Conservation (phyloP, 2,113 vertebrate species). For the Halichoerus grypus region DNA sequence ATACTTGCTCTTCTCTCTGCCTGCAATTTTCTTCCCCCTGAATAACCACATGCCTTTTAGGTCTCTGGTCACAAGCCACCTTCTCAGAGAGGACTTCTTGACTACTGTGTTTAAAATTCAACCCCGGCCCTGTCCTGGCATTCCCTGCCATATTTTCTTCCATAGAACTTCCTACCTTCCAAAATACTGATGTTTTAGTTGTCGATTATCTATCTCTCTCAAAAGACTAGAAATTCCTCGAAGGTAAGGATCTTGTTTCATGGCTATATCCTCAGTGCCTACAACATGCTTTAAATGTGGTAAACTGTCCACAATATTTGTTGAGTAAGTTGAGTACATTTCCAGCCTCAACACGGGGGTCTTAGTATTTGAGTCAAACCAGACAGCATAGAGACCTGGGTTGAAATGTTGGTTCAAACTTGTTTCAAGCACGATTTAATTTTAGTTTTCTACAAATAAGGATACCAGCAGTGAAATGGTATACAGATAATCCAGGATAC, state of each 20-base stretch:
- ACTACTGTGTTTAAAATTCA: not conserved
- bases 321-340: not conserved
- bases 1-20: not conserved
- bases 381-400: not conserved
- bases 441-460: not conserved
- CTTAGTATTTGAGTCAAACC: not conserved
- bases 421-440: not conserved
- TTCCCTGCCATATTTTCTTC: not conserved
- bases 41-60: not conserved
- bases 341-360: not conserved
- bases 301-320: not conserved
- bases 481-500: not conserved
- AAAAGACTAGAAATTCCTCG: not conserved
- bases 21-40: not conserved
- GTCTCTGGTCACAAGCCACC: not conserved
- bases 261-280: too few relatives aligned
- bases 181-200: not conserved
- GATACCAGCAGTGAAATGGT: not conserved
- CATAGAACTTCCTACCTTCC: not conserved
- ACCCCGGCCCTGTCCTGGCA: not conserved
- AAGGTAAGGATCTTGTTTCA: not conserved
- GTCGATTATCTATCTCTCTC: not conserved
- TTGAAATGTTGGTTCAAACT: not conserved
- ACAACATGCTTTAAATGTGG: not conserved
- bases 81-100: not conserved